Evolutionary conservation across 2,888 invertebrate species (phyloP), one percentile per base, ranked within the genome.

Genomic region (Drosophila borborema): DNA sequence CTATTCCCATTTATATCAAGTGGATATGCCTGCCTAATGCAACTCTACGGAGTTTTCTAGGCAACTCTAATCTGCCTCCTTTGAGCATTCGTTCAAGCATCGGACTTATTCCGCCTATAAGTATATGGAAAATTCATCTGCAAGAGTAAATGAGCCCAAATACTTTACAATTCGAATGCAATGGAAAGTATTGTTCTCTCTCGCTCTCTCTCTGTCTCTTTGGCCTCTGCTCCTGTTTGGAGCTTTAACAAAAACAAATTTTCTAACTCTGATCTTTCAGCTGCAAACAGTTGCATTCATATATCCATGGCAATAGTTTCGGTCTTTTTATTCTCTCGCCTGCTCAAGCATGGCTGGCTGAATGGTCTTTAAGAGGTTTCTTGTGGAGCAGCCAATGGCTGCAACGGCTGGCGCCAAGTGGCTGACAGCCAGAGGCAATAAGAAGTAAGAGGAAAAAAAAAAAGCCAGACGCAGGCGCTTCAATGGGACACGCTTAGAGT

Each of bases 401-500:
- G 80, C 61, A 58, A 64, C 40, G 56, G 71, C 41, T 72, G 86
- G 83, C 81, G 86, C 86, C 86, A 86, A 68, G 56, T 62, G 64
- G 68, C 65, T 80, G 71, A 61, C 65, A 68, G 58, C 67, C 64
- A 34, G 45, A 28, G 23, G 56, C 46, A 53, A 64, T 28, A 34
- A 31, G 23, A 41, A 69, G 48, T 31, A 18, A n/a, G 23, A 23
- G 43, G 62, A 45, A 41, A 31, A 48, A 64, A 45, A 41, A 46
- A 28, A 28, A 16, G 31, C 49, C 43, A 59, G 45, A 43, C 62
- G 61, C 64, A 76, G 64, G 64, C 87, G 80, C 74, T 82, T 89
- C 77, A 85, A 87, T 89, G 86, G 74, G 78, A 49, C 86, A 86
- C 88, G 88, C 76, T 89, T 82, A 75, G 80, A 78, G 73, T 76